phyloP scores from a whole-genome alignment of 2,113 vertebrate genomes.

The Pantherophis guttatus region DNA sequence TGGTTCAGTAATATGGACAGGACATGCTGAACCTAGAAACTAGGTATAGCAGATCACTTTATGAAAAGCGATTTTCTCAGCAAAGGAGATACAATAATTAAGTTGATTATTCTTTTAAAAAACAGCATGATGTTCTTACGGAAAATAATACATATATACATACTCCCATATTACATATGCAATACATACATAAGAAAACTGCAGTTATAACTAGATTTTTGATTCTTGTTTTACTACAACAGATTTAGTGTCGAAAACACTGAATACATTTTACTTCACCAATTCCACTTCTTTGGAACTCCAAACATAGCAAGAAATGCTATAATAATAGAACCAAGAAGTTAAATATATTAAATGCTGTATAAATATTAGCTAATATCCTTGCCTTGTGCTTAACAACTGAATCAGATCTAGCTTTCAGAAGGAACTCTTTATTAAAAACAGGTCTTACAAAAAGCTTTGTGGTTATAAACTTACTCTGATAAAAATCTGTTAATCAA shows the following conservation, averaged over 20 bases:
- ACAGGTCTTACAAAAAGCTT: neutral
- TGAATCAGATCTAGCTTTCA: neutral
- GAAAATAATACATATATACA: neutral
- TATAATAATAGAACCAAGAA: constrained; percentile 22
- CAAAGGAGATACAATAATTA: neutral
- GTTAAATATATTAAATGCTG: neutral
- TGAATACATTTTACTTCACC: neutral
- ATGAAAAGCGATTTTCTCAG: neutral
- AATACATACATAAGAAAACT: neutral
- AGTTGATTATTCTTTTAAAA: neutral
- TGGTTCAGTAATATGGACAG: constrained; percentile 13
- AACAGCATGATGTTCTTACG: neutral
- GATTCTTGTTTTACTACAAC: neutral
- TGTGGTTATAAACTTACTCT: neutral
- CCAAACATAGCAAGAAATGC: neutral
- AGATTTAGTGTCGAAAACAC: neutral
- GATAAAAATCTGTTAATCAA: constrained; percentile 28
- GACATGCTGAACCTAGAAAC: neutral
- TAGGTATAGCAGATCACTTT: neutral
- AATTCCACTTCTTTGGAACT: neutral
- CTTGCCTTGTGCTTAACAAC: neutral
- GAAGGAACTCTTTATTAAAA: neutral
- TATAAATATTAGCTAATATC: neutral
- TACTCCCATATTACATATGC: neutral
- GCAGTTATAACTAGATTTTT: neutral